Percentiles rank a stretch among this genome's conserved stretches.
These are phyloP conservation scores for Ammospiza caudacuta DNA, from an alignment of 2,113 vertebrate genomes.

Conservation along the genomic window DNA sequence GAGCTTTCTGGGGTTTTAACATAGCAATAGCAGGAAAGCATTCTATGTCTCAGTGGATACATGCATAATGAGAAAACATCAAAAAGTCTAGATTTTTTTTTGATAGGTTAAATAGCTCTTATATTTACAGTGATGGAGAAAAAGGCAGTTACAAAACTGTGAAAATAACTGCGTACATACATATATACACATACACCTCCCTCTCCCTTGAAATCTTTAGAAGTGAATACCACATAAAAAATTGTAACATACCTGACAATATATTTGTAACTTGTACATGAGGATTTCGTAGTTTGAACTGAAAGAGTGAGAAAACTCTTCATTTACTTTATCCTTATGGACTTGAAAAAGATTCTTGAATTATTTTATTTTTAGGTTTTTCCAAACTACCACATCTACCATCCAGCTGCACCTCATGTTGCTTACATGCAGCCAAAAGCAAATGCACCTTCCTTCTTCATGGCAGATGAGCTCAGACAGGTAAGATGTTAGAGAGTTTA, in stretches of 20 bases:
- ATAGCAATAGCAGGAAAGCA: not conserved
- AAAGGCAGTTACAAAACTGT: not conserved
- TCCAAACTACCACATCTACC: constrained; percentile 98
- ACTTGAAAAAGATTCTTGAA: not conserved
- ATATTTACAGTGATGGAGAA: not conserved
- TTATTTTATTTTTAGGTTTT: constrained; percentile 85
- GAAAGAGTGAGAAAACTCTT: not conserved
- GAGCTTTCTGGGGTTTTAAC: not conserved
- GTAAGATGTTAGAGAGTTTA: constrained; percentile 69
- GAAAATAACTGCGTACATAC: not conserved
- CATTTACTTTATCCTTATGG: not conserved
- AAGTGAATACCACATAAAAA: not conserved
- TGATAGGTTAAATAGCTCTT: not conserved
- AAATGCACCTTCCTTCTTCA: constrained; percentile 98
- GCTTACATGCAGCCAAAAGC: constrained; percentile 99
- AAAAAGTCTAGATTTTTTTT: not conserved
- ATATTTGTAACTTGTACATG: not conserved
- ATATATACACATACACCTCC: not conserved
- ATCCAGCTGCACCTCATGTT: constrained; percentile 95
- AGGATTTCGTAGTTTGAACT: not conserved
- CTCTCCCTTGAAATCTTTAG: not conserved
- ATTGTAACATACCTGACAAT: not conserved
- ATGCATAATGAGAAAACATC: not conserved
- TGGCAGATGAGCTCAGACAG: constrained; percentile 98
- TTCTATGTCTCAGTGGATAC: not conserved